Conservation (phyloP, 2,113 vertebrate genomes). For the Albula glossodonta region DNA sequence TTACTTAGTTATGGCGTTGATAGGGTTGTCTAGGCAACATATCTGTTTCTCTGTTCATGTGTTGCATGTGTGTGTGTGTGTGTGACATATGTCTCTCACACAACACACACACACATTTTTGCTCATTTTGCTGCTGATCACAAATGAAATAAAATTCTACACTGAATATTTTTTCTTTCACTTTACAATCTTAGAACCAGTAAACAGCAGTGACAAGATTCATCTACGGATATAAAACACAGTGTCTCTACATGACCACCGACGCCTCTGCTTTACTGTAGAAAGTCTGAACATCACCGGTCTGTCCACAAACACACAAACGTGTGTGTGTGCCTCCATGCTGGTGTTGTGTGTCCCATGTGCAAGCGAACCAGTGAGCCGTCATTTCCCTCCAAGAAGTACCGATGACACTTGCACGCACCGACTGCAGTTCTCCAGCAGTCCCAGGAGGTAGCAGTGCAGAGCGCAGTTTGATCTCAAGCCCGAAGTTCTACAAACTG, state of each 20-base stretch:
- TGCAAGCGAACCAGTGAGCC: no score
- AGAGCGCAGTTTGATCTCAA: no score
- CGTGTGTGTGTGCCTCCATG: no score
- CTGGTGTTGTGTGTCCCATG: no score
- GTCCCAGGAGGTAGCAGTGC: neutral
- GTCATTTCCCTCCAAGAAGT: no score
- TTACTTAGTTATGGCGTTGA: neutral
- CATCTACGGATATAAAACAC: neutral
- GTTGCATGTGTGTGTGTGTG: neutral
- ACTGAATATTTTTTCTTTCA: constrained; percentile 7
- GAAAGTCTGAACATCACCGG: no score
- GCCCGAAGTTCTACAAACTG: no score
- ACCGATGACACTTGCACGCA: no score
- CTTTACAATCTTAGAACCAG: constrained; percentile 12
- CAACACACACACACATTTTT: constrained; percentile 9
- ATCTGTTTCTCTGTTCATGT: neutral
- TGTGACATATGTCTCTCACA: neutral
- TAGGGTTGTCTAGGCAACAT: neutral
- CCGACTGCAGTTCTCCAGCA: neutral
- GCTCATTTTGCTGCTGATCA: constrained; percentile 40
- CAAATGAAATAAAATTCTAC: constrained; percentile 38
- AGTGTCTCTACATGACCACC: no score
- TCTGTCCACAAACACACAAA: no score
- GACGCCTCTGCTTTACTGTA: no score
- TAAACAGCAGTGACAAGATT: neutral